Evolutionary conservation across 2,888 invertebrate species (phyloP).

Genomic region (Aphodius sticticus): DNA sequence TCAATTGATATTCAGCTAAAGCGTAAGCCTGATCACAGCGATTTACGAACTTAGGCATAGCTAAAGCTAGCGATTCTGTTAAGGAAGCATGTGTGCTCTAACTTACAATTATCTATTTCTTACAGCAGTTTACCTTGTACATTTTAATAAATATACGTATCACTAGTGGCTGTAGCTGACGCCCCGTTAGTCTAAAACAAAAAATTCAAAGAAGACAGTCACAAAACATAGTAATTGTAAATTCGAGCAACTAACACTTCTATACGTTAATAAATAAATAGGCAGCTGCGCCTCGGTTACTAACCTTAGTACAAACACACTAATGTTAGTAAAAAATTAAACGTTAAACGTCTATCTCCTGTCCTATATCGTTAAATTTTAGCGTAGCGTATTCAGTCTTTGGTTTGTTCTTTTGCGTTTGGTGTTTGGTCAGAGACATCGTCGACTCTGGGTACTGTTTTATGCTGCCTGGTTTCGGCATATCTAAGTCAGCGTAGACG

Average conservation of each 20-base stretch:
- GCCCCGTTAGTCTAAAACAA: conserved; percentile 76
- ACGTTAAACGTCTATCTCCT: conserved; percentile 73
- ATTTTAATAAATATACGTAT: conserved; percentile 87
- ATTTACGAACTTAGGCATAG: background rate
- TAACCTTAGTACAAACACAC: conserved; percentile 48
- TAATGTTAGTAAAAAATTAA: conserved; percentile 49
- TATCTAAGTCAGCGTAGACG: conserved; percentile 62
- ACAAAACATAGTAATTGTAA: conserved; percentile 32
- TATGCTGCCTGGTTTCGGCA: conserved; percentile 52
- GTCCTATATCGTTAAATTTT: conserved; percentile 73
- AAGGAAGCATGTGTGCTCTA: conserved; percentile 40
- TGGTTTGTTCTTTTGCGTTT: conserved; percentile 55
- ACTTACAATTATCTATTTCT: conserved; percentile 45
- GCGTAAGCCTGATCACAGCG: background rate
- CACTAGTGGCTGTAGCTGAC: conserved; percentile 73
- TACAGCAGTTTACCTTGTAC: conserved; percentile 36
- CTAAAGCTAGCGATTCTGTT: conserved; percentile 19
- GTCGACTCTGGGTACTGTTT: conserved; percentile 40
- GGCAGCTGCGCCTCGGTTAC: conserved; percentile 31
- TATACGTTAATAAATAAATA: background rate
- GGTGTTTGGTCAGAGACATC: conserved; percentile 27
- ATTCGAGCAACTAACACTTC: conserved; percentile 28
- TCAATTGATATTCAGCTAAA: too few species aligned
- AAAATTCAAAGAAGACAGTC: conserved; percentile 32
- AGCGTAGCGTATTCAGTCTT: conserved; percentile 71